Conservation (phyloP, 2,113 vertebrate genomes). For the Hemichromis elongatus region DNA sequence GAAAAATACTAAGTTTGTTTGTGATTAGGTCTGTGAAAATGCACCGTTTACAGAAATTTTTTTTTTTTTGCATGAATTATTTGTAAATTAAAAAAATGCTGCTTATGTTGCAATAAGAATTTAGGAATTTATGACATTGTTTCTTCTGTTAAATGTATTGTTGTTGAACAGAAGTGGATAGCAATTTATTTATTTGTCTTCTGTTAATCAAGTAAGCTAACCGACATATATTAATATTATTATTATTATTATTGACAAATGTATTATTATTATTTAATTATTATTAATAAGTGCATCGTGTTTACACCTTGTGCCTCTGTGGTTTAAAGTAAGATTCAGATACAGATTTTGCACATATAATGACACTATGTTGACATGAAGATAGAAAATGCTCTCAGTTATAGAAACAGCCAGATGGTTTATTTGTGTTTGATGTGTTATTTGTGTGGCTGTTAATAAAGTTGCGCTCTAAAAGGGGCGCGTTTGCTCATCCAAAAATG, state of each 20-base stretch:
- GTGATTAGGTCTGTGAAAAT: neutral
- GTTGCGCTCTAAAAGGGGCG: no score
- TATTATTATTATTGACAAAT: neutral
- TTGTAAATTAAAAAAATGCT: neutral
- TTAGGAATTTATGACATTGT: neutral
- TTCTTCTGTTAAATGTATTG: neutral
- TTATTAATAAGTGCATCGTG: neutral
- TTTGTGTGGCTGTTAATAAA: no score
- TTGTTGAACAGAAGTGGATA: neutral
- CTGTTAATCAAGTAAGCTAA: neutral
- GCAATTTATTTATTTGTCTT: neutral
- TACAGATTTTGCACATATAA: neutral
- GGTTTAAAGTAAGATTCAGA: neutral
- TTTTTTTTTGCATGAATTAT: no score
- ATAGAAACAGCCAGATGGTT: no score
- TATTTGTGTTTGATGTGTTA: no score
- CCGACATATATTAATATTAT: neutral
- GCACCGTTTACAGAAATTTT: neutral
- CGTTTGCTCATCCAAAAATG: no score
- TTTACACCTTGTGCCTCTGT: neutral
- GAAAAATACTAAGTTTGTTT: neutral
- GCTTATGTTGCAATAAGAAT: neutral
- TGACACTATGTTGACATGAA: no score
- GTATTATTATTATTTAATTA: neutral
- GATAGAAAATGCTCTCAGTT: no score